phyloP scores from a whole-genome alignment of 2,797 vertebrate species.

The Nannoperca obscura region DNA sequence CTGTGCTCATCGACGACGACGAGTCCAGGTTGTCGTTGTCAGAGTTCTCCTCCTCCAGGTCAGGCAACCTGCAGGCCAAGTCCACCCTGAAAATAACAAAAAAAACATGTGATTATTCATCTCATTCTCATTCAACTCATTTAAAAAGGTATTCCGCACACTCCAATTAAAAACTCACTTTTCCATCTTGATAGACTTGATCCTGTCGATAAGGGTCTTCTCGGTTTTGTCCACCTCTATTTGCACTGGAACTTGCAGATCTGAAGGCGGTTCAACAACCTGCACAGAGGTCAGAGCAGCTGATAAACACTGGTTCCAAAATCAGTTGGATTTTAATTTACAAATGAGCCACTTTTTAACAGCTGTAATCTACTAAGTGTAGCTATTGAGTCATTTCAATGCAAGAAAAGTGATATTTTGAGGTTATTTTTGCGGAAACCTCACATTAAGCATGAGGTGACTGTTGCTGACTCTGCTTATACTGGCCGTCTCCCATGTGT shows the following conservation, averaged over 20 bases:
- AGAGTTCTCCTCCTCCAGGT: constrained; percentile 92
- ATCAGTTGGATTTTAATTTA: background rate
- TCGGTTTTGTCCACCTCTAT: constrained; percentile 74
- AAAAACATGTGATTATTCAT: constrained; percentile 4
- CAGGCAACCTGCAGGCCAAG: constrained; percentile 91
- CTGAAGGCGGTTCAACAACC: constrained; percentile 71
- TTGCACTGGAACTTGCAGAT: constrained; percentile 24
- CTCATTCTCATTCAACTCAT: background rate
- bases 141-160: background rate
- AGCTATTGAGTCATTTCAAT: background rate
- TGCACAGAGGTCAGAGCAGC: constrained; percentile 54
- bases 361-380: background rate
- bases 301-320: background rate
- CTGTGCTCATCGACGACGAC: constrained; percentile 88
- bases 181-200: constrained; percentile 94
- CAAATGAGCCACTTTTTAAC: background rate
- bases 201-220: constrained; percentile 89
- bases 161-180: constrained; percentile 86
- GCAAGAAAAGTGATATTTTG: background rate
- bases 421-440: background rate
- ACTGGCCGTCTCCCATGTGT: background rate
- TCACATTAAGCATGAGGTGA: background rate
- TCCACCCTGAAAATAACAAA: constrained; percentile 84
- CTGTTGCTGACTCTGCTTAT: background rate
- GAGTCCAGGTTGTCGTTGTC: constrained; percentile 94